These are phyloP conservation scores for Cryptoprocta ferox DNA, from an alignment of 2,797 vertebrate species.

Conservation along the genomic window DNA sequence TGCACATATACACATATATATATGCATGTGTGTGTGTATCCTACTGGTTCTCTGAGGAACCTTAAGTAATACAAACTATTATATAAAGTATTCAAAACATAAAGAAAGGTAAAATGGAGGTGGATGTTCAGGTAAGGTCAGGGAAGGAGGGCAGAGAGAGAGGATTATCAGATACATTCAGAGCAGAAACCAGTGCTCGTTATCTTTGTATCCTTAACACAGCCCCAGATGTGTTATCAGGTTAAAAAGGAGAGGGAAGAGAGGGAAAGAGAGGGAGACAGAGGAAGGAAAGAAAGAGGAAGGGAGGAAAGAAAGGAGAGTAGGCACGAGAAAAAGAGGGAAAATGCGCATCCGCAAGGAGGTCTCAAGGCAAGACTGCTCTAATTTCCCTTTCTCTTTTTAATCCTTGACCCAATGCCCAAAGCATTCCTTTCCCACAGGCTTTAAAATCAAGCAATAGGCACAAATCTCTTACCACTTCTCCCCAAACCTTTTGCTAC, in stretches of 20 bases:
- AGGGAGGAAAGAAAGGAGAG: background rate
- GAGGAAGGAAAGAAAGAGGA: constrained; percentile 59
- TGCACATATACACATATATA: background rate
- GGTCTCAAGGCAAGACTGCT: background rate
- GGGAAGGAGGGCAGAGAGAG: background rate
- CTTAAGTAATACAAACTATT: background rate
- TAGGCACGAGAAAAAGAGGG: accelerated
- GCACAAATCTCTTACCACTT: background rate
- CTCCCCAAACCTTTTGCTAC: background rate
- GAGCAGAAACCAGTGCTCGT: background rate
- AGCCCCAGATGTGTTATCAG: background rate
- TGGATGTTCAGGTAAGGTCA: background rate
- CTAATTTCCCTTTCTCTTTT: background rate
- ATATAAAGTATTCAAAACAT: background rate
- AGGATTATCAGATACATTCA: background rate
- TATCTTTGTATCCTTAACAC: background rate
- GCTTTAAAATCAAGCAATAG: constrained; percentile 17
- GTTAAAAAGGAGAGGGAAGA: background rate
- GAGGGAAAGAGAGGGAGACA: constrained; percentile 28
- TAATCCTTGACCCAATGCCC: background rate
- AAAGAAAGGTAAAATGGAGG: background rate
- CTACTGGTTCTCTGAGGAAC: background rate
- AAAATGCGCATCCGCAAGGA: background rate
- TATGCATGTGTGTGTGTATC: background rate
- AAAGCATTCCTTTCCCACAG: background rate